phyloP scores from a whole-genome alignment of 2,797 vertebrate species.

The Rallus crepitans region DNA sequence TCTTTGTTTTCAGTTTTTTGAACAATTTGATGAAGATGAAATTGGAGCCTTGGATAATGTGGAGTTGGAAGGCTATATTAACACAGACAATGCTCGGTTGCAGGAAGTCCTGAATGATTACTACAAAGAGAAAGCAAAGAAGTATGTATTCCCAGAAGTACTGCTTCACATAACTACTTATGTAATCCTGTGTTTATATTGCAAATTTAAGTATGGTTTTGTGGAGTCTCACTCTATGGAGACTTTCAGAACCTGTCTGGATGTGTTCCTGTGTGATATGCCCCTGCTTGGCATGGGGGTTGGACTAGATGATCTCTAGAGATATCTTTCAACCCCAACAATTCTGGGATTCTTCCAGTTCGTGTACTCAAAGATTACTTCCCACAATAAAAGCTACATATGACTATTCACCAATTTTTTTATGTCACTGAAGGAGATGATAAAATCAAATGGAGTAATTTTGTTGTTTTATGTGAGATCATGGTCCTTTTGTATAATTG shows the following conservation, averaged over 20 bases:
- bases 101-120: conserved; percentile 92
- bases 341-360: background rate
- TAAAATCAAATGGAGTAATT: background rate
- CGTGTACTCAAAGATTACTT: background rate
- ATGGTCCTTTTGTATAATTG: background rate
- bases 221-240: too few species aligned
- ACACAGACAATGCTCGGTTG: conserved; percentile 86
- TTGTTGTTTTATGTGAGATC: background rate
- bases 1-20: conserved; percentile 86
- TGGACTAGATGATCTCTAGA: too few species aligned
- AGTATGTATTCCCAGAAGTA: conserved; percentile 80
- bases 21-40: conserved; percentile 96
- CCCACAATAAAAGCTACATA: background rate
- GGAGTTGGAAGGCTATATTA: conserved; percentile 93
- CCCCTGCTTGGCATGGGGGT: too few species aligned
- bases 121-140: conserved; percentile 88
- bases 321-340: too few species aligned
- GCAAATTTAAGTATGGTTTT: background rate
- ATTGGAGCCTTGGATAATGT: conserved; percentile 95
- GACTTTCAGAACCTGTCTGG: too few species aligned
- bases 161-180: background rate
- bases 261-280: too few species aligned
- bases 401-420: background rate
- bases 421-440: background rate
- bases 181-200: background rate